phyloP scores from a whole-genome alignment of 1,140 invertebrate genomes.

The Diachasma alloeum region DNA sequence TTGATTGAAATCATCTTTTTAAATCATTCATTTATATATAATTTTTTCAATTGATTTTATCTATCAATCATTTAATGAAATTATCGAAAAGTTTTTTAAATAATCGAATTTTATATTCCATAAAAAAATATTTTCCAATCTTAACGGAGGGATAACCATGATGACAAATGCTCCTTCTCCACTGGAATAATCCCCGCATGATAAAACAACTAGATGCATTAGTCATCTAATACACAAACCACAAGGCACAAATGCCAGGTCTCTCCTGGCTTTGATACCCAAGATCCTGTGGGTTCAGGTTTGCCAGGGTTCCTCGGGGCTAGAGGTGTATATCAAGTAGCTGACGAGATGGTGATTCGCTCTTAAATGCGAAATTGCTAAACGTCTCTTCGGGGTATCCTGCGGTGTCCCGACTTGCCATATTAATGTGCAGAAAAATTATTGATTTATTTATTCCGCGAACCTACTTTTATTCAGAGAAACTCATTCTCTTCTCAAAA shows the following conservation, averaged over 20 bases:
- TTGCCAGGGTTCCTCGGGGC: constrained; percentile 33
- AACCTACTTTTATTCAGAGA: background rate
- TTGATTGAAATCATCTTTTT: too few species aligned
- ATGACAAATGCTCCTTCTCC: background rate
- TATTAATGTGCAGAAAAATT: background rate
- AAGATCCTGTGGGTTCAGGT: constrained; percentile 15
- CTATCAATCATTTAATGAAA: too few species aligned
- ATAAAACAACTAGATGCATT: background rate
- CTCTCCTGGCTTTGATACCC: background rate
- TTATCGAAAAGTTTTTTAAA: too few species aligned
- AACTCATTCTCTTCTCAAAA: background rate
- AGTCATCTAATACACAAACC: background rate
- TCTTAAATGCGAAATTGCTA: constrained; percentile 12
- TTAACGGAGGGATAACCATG: background rate
- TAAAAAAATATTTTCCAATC: too few species aligned
- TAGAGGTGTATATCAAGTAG: constrained; percentile 47
- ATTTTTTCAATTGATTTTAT: too few species aligned
- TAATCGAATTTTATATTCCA: too few species aligned
- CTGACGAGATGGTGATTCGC: constrained; percentile 31
- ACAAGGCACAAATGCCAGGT: background rate
- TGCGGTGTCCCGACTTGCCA: background rate
- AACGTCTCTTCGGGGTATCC: background rate
- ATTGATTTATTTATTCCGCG: background rate
- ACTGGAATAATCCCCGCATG: background rate
- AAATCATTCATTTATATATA: too few species aligned